phyloP scores from a whole-genome alignment of 2,888 invertebrate species.

The Drosophila hamatofila region DNA sequence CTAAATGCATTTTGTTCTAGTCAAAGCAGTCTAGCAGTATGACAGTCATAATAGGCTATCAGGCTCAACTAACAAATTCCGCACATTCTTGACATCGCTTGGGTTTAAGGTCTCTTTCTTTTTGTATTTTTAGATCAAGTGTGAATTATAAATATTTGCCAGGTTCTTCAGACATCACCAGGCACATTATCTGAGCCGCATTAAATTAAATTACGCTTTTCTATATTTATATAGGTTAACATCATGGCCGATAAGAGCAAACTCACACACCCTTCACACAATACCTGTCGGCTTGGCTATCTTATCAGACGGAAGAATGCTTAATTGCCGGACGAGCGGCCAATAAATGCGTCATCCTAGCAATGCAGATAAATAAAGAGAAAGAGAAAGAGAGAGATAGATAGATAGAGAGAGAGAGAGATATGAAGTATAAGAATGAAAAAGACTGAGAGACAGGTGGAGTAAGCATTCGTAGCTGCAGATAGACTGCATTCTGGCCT shows the following conservation, averaged over 20 bases:
- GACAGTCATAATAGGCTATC: not conserved
- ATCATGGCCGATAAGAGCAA: slow-evolving; percentile 48
- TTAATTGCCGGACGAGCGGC: slow-evolving; percentile 55
- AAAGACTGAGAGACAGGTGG: not conserved
- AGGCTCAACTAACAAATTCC: not conserved
- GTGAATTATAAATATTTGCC: slow-evolving; percentile 60
- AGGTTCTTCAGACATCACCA: slow-evolving; percentile 3
- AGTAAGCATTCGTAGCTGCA: slow-evolving; percentile 9
- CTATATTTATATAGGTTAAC: slow-evolving; percentile 73
- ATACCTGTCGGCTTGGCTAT: slow-evolving; percentile 33
- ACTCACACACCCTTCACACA: slow-evolving; percentile 4
- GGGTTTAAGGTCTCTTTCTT: not conserved
- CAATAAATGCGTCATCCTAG: slow-evolving; percentile 67
- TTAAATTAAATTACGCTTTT: slow-evolving; percentile 68
- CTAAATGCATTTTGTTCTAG: not conserved
- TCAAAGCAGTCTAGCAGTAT: not conserved
- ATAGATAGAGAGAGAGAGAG: no score
- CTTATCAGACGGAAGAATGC: slow-evolving; percentile 71
- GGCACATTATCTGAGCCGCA: slow-evolving; percentile 38
- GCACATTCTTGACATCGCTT: slow-evolving; percentile 1
- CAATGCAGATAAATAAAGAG: not conserved
- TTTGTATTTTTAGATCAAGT: slow-evolving; percentile 29
- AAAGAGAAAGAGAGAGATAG: not conserved
- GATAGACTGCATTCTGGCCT: slow-evolving; percentile 22
- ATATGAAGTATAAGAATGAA: not conserved